phyloP scores from a whole-genome alignment of 2,888 invertebrate species.

The Timema cristinae region DNA sequence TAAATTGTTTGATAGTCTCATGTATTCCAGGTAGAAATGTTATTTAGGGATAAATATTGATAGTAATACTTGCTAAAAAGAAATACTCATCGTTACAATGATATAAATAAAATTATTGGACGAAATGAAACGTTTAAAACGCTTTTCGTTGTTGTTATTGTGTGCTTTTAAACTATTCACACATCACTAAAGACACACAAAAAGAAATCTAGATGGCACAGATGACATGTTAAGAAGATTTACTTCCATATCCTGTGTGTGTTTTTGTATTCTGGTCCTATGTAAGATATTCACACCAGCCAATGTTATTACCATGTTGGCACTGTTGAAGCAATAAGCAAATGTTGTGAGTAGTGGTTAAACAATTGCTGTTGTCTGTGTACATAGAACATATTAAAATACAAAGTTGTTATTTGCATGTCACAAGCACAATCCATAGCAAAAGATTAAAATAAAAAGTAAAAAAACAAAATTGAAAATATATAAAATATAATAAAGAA shows the following conservation, averaged over 20 bases:
- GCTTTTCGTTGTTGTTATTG: slow-evolving; percentile 25
- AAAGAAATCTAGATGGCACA: neutral
- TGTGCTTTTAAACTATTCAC: slow-evolving; percentile 26
- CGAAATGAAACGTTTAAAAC: slow-evolving; percentile 26
- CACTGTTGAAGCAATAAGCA: slow-evolving; percentile 29
- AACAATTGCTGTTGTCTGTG: slow-evolving; percentile 26
- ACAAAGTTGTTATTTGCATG: slow-evolving; percentile 24
- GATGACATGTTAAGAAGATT: slow-evolving; percentile 18
- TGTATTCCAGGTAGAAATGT: neutral
- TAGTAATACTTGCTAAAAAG: neutral
- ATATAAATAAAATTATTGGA: slow-evolving; percentile 18
- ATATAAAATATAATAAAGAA: too few species aligned
- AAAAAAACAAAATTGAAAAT: neutral
- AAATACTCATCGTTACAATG: neutral
- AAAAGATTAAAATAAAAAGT: slow-evolving; percentile 1
- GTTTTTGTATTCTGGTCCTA: neutral
- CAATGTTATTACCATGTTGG: slow-evolving; percentile 26
- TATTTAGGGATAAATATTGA: neutral
- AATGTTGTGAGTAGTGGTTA: slow-evolving; percentile 21
- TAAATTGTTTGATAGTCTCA: neutral
- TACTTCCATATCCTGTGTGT: slow-evolving; percentile 29
- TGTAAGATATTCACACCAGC: slow-evolving; percentile 14
- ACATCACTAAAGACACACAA: slow-evolving; percentile 16
- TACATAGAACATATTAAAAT: slow-evolving; percentile 19
- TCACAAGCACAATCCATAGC: slow-evolving; percentile 17